Base-by-base conservation (phyloP, 2,113 vertebrate genomes). In the Ciconia stormi region DNA sequence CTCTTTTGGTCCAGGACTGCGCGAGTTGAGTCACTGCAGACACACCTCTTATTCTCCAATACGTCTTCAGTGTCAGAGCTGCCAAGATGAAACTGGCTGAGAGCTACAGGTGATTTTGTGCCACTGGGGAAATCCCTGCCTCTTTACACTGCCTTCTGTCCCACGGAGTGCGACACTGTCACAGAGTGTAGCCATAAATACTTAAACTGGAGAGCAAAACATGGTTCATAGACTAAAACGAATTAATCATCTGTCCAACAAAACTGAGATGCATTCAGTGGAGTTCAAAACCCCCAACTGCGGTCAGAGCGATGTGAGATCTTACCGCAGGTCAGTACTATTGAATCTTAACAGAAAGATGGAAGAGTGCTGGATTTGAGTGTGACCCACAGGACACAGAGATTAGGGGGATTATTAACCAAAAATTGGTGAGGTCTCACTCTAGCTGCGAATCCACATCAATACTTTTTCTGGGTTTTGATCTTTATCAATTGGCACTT, bases 151-250 rank as follows among this genome's bases (percentile, higher is more conserved):
- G 32, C n/a, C 62, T 70, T 38, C 63, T 30, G 52, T 49, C 79
- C 84, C 38, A 7, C 0, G 8, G n/a, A 58, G 30, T 4, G 26
- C 1, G 4, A 30, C 25, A 13, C 22, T 29, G 69, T 2, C 47
- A 38, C 21, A 32, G 30, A 42, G 36, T 0, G 5, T 11, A 63
- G 36, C 71, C 52, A 32, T 17, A n/a, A n/a, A n/a, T 38, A 59
- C 38, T 85, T 44, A 22, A 44, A 55, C 26, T 16, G 46, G 20
- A 67, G 80, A 52, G 38, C 38, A 85, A 70, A 81, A 59, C 20
- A 12, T 6, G 14, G 53, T 25, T 73, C 36, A 27, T 3, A 18
- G 42, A 19, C 73, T 46, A 23, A 29, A 83, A 79, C n/a, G 30
- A 62, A 65, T 56, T 38, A 27, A 46, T 34, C 40, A 32, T 5